phyloP scores from a whole-genome alignment of 2,888 invertebrate genomes.

The Athripsodes cinereus region DNA sequence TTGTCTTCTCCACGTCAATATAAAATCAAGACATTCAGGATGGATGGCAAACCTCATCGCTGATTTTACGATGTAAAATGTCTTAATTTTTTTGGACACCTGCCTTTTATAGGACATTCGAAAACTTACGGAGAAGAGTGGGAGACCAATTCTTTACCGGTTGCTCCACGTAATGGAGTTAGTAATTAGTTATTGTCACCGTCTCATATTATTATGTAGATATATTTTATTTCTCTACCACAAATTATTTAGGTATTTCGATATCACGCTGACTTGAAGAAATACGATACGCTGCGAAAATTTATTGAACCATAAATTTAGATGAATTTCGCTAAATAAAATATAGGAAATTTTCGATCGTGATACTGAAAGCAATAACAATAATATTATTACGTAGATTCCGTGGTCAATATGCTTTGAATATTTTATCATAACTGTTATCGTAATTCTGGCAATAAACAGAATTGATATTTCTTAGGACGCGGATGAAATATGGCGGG shows the following conservation, averaged over 20 bases:
- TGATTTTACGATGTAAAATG: no score
- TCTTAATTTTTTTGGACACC: no score
- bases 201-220: no score
- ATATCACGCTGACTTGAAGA: constrained; percentile 6
- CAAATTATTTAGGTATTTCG: not conserved
- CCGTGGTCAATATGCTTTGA: not conserved
- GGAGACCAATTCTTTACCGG: no score
- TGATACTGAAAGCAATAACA: not conserved
- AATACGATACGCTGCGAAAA: not conserved
- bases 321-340: not conserved
- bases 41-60: no score
- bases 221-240: no score
- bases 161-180: no score
- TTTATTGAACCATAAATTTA: constrained; percentile 1
- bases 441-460: not conserved
- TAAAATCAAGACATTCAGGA: no score
- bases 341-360: not conserved
- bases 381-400: not conserved
- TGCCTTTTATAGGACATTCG: no score
- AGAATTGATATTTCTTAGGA: not conserved
- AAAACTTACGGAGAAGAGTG: no score
- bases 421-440: not conserved
- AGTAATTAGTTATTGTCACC: no score
- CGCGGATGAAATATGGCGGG: not conserved
- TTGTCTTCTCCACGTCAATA: no score